Conservation (phyloP, 2,888 invertebrate species). For the Lochmaea crataegi region DNA sequence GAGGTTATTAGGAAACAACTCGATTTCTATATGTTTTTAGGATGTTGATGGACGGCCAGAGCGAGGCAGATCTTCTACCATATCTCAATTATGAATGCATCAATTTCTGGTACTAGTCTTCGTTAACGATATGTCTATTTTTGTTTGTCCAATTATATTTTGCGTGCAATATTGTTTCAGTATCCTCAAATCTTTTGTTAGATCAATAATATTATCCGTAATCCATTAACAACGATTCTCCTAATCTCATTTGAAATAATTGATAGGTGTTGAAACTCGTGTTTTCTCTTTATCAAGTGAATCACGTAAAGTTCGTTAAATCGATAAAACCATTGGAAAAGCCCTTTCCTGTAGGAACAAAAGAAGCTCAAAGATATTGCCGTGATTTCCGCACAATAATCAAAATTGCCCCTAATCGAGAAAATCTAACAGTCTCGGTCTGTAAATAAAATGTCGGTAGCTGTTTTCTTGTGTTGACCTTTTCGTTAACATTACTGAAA, state of each 20-base stretch:
- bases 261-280: conserved; percentile 7
- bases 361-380: conserved; percentile 27
- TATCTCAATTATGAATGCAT: no score
- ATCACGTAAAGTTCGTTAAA: conserved; percentile 16
- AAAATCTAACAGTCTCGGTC: conserved; percentile 6
- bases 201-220: conserved; percentile 3
- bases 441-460: conserved; percentile 2
- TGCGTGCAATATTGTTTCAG: not conserved
- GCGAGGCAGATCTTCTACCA: no score
- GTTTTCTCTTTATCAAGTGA: conserved; percentile 8
- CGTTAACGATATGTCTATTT: no score
- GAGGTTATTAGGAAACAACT: not conserved
- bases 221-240: not conserved
- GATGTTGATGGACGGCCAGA: no score
- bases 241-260: conserved; percentile 2
- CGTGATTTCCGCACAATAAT: conserved; percentile 20
- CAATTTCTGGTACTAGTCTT: no score
- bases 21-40: no score
- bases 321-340: conserved; percentile 16
- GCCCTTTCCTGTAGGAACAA: conserved; percentile 19
- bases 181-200: not conserved
- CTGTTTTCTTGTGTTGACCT: not conserved
- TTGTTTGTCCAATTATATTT: not conserved
- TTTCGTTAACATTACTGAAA: not conserved
- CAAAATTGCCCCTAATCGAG: conserved; percentile 14